These are phyloP conservation scores for Eristalis tenax DNA, from an alignment of 2,888 invertebrate genomes.

Conservation along the genomic window DNA sequence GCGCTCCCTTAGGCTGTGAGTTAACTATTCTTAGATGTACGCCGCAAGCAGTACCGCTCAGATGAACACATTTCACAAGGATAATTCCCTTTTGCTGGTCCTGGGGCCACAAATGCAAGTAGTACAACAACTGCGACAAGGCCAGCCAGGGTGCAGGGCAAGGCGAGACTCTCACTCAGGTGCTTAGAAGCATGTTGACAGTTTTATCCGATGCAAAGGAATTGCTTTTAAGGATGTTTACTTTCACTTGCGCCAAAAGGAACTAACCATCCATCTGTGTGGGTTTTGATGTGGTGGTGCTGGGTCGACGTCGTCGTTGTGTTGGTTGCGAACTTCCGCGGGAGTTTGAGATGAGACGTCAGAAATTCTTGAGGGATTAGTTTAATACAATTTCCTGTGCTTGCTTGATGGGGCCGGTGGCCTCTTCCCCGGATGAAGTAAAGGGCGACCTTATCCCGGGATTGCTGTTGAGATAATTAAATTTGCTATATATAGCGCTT, in stretches of 20 bases:
- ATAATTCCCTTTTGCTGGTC: constrained; percentile 31
- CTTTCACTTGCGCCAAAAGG: constrained; percentile 52
- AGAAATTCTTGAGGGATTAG: constrained; percentile 65
- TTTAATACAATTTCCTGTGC: constrained; percentile 65
- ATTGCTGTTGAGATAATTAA: constrained; percentile 66
- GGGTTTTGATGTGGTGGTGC: not conserved
- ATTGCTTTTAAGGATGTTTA: constrained; percentile 66
- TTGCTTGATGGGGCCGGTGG: not conserved
- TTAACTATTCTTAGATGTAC: constrained; percentile 29
- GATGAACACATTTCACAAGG: constrained; percentile 31
- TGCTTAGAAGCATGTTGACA: constrained; percentile 67
- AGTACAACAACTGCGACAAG: not conserved
- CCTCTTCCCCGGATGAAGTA: not conserved
- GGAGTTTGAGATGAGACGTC: constrained; percentile 58
- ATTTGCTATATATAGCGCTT: constrained; percentile 62
- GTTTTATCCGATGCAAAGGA: constrained; percentile 57
- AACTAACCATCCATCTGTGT: constrained; percentile 23
- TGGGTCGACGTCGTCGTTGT: not conserved
- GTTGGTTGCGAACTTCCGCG: not conserved
- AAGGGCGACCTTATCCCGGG: constrained; percentile 24
- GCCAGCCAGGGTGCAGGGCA: not conserved
- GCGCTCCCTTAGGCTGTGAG: constrained; percentile 41
- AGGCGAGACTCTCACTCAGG: constrained; percentile 48
- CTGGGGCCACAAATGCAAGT: constrained; percentile 13
- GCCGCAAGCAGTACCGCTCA: constrained; percentile 15